Percentiles rank a stretch among this genome's conserved stretches.
These are phyloP conservation scores for Chelon labrosus DNA, from an alignment of 2,797 vertebrate genomes.

Conservation along the genomic window DNA sequence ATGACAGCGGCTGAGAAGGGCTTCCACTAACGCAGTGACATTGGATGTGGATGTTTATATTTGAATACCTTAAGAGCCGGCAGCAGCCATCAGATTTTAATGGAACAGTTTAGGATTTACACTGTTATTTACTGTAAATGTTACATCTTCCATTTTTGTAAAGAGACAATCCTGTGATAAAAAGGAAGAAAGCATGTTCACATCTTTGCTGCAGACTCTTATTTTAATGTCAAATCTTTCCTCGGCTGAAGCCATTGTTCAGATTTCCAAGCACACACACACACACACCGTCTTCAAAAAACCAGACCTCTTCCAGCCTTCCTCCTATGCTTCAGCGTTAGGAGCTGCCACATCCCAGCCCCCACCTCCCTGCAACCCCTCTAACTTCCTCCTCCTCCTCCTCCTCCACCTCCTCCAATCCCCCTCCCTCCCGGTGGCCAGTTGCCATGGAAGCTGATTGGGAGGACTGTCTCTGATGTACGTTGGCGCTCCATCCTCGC, in stretches of 20 bases:
- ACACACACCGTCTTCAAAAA: conserved; percentile 26
- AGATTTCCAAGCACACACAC: conserved; percentile 4
- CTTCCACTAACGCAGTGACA: no score
- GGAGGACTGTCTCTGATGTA: conserved; percentile 67
- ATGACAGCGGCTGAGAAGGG: no score
- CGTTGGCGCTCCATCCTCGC: conserved; percentile 57
- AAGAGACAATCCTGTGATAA: neutral
- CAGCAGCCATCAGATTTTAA: no score
- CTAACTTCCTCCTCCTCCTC: conserved; percentile 55
- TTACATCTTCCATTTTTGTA: no score
- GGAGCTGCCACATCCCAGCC: conserved; percentile 67
- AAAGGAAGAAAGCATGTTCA: neutral
- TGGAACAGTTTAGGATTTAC: no score
- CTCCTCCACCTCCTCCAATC: neutral
- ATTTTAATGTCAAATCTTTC: conserved; percentile 6
- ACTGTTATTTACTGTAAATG: no score
- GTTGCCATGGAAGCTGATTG: conserved; percentile 85
- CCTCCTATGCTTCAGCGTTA: conserved; percentile 38
- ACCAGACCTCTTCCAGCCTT: conserved; percentile 24
- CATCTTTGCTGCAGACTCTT: neutral
- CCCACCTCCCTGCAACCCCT: conserved; percentile 66
- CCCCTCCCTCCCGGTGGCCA: conserved; percentile 47
- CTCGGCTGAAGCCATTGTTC: conserved; percentile 35
- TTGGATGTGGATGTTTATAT: neutral
- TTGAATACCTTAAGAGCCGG: neutral